Percentiles rank a stretch among this genome's conserved stretches.
phyloP scores from a whole-genome alignment of 2,797 vertebrate genomes.

The Triplophysa yarkandensis region DNA sequence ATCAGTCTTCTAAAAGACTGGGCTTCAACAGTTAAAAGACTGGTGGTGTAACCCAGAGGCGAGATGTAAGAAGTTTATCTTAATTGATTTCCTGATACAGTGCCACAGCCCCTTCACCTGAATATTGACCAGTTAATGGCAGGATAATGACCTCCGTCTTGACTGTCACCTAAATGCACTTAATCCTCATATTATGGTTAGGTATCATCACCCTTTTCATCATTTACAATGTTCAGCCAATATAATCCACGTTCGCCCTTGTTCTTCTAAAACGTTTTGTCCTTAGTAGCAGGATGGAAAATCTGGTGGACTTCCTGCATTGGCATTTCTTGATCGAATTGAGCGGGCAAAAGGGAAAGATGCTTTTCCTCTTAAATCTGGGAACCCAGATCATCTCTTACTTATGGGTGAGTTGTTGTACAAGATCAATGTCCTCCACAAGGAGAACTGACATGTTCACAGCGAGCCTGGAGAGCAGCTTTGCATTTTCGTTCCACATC shows the following conservation, averaged over 20 bases:
- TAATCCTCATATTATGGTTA: conserved; percentile 11
- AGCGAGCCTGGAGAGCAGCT: conserved; percentile 54
- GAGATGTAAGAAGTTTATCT: conserved; percentile 23
- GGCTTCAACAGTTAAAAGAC: background rate
- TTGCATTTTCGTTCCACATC: conserved; percentile 69
- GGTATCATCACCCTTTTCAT: conserved; percentile 6
- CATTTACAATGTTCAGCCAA: background rate
- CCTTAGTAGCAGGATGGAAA: background rate
- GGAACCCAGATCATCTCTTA: conserved; percentile 19
- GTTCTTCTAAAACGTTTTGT: background rate
- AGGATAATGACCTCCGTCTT: conserved; percentile 3
- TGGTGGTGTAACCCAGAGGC: conserved; percentile 2
- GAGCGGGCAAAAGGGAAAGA: conserved; percentile 18
- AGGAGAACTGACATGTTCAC: conserved; percentile 49
- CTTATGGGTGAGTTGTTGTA: conserved; percentile 43
- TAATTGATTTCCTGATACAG: conserved; percentile 43
- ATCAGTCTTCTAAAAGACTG: background rate
- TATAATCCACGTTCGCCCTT: background rate
- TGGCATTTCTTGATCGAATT: conserved; percentile 4
- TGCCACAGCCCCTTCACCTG: conserved; percentile 29
- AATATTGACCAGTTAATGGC: conserved; percentile 32
- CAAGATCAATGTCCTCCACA: conserved; percentile 37
- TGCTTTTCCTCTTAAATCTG: conserved; percentile 1
- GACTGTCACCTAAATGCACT: background rate
- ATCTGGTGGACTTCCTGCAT: background rate